A percentile compares a stretch with the other conserved stretches of the same genome.
These are phyloP conservation scores for Albula goreensis DNA, from an alignment of 2,113 vertebrate genomes.

Conservation along the genomic window DNA sequence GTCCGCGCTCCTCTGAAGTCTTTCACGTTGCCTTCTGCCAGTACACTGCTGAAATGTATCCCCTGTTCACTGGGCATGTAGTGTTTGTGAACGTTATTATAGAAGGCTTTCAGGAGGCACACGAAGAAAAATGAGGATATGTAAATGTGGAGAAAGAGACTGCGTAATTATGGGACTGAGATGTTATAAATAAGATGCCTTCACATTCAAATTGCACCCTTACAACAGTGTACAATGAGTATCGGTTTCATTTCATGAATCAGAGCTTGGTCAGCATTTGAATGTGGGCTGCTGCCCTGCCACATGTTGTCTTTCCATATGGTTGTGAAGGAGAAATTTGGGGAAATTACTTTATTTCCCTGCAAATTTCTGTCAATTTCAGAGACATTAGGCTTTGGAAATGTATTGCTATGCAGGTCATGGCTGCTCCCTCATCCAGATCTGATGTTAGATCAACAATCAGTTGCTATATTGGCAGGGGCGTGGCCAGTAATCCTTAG, in stretches of 20 bases:
- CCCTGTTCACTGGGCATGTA: background rate
- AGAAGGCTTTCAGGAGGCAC: background rate
- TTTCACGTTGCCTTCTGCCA: conserved; percentile 8
- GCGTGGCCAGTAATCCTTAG: too few relatives aligned
- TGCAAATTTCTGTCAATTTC: too few relatives aligned
- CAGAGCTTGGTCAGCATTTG: background rate
- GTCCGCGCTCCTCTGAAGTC: background rate
- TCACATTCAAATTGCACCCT: background rate
- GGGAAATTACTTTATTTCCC: too few relatives aligned
- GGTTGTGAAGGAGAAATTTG: too few relatives aligned
- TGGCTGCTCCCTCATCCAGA: too few relatives aligned
- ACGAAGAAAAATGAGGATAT: background rate
- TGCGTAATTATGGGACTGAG: background rate
- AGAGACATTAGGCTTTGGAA: too few relatives aligned
- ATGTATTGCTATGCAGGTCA: too few relatives aligned
- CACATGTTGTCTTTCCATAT: background rate
- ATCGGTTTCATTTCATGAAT: background rate
- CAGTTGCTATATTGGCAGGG: too few relatives aligned
- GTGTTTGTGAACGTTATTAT: background rate
- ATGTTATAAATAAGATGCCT: background rate
- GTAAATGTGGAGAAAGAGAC: background rate
- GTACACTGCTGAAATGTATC: background rate
- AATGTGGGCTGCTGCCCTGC: background rate
- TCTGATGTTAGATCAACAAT: too few relatives aligned
- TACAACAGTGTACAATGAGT: background rate